Evolutionary conservation across 2,888 invertebrate genomes (phyloP), one percentile per base, ranked within the genome.

Genomic region (Watsonalla cultraria): DNA sequence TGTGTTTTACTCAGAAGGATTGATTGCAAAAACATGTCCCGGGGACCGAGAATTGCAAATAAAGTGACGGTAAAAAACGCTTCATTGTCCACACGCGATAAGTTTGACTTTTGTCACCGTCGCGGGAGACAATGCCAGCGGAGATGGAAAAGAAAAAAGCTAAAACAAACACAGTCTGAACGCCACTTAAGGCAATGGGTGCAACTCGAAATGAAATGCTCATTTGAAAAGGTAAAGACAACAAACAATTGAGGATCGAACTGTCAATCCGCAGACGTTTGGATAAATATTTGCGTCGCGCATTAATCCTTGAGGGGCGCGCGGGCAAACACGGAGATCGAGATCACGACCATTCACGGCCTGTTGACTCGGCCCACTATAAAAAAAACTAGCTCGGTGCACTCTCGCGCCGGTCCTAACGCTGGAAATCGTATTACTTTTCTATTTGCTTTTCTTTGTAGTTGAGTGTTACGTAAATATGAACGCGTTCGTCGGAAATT

Each of bases 261-360:
- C 90, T 89, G 90, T 90, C 90, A 90, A 90, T 90, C 88, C 68
- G 86, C 89, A 85, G 89, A 86, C 86, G 87, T 86, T 88, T 84
- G 81, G 86, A 86, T 85, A 86, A 90, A 90, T 89, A 86, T 90
- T 90, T 90, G 87, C 88, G 84, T 78, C 81, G 80, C 84, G 90
- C 89, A 90, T 90, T 90, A 90, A 90, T 90, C 86, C 84, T 80
- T 72, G 82, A 84, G 80, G 84, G 78, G 78, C 76, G 74, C 74
- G 78, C 68, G 83, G 72, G 82, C 74, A 81, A 85, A 86, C 80
- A 83, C 60, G 70, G 75, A 70, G 71, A 68, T 78, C 77, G 75
- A 79, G 84, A 85, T 85, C 86, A 83, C 80, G 84, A 86, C 24
- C 24, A 24, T 24, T 86, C 86, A 76, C 78, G 76, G 79, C 79